Evolutionary conservation across 1,140 invertebrate species (phyloP).

Genomic region (Ditylenchus dipsaci): DNA sequence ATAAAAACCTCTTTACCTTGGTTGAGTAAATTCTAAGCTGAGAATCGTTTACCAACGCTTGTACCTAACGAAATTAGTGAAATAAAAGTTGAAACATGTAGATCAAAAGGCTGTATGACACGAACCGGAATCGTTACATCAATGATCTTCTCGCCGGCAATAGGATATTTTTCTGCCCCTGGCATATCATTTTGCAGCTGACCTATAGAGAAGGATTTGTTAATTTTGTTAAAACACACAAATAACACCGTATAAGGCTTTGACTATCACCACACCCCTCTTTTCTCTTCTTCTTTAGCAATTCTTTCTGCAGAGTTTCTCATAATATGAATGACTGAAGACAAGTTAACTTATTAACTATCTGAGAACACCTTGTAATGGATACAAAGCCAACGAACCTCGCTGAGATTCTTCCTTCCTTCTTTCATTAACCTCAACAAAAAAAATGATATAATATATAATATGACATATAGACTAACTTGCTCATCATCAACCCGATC

Average conservation of each 20-base stretch:
- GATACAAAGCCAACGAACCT: too few species aligned
- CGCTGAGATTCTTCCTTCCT: constrained; percentile 42
- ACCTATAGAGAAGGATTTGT: too few species aligned
- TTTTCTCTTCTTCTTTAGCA: constrained; percentile 70
- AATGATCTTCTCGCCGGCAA: constrained; percentile 67
- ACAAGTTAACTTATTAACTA: too few species aligned
- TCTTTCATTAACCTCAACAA: constrained; percentile 38
- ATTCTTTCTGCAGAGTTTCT: constrained; percentile 62
- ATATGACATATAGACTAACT: not conserved
- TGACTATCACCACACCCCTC: constrained; percentile 77
- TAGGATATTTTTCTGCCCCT: constrained; percentile 38
- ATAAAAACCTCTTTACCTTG: too few species aligned
- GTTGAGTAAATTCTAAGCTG: constrained; percentile 76
- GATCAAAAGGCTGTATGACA: too few species aligned
- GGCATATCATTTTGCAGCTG: constrained; percentile 52
- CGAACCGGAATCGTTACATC: constrained; percentile 84
- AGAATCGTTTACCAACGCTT: constrained; percentile 86
- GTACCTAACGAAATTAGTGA: too few species aligned
- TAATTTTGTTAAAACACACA: too few species aligned
- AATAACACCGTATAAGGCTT: constrained; percentile 69
- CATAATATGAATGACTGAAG: constrained; percentile 71
- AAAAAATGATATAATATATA: not conserved
- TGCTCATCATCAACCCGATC: constrained; percentile 34
- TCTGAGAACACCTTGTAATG: too few species aligned
- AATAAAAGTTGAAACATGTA: too few species aligned